These are phyloP conservation scores for Spatula versicolor DNA, from an alignment of 2,797 vertebrate genomes.

Conservation along the genomic window DNA sequence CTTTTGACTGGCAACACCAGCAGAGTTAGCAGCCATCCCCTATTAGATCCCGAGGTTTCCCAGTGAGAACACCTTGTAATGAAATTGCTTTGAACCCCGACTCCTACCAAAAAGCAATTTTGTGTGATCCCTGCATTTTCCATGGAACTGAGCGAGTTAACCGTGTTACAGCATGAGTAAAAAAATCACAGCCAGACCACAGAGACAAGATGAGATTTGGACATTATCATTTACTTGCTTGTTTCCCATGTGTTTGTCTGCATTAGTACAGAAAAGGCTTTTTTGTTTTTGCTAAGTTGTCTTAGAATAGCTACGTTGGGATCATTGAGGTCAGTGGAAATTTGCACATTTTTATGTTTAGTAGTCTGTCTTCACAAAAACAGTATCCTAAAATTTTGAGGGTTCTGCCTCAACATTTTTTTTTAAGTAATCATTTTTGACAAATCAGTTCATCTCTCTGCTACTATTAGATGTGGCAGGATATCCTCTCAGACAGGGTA, in stretches of 20 bases:
- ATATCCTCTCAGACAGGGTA: conserved; percentile 70
- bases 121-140: neutral
- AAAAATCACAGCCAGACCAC: neutral
- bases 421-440: conserved; percentile 33
- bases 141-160: neutral
- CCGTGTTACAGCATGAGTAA: neutral
- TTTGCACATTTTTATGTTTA: neutral
- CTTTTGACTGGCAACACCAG: neutral
- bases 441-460: conserved; percentile 62
- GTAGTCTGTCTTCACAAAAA: neutral
- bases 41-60: neutral
- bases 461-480: conserved; percentile 60
- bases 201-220: neutral
- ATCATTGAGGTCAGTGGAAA: neutral
- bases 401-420: neutral
- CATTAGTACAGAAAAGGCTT: neutral
- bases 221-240: neutral
- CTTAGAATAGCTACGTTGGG: neutral
- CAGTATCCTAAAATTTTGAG: neutral
- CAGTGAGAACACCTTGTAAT: neutral
- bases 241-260: neutral
- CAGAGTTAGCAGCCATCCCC: neutral
- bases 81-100: neutral
- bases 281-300: neutral
- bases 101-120: neutral